Evolutionary conservation across 2,888 invertebrate species (phyloP), one percentile per base, ranked within the genome.

Genomic region (Noctua janthe): DNA sequence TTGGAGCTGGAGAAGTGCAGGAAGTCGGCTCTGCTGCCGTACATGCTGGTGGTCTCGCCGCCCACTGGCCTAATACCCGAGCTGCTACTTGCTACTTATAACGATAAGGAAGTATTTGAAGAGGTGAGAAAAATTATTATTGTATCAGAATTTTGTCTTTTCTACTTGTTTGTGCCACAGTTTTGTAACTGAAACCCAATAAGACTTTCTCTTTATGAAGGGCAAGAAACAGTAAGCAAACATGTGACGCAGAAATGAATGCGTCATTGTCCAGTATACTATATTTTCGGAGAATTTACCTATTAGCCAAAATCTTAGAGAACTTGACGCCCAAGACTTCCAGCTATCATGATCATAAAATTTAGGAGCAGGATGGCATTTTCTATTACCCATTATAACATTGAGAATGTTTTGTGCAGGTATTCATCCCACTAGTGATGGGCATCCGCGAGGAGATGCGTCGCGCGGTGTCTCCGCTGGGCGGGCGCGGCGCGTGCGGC

Each of bases 61-160:
- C 98, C 98, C 0, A 97, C 98, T 59, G 98, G 98, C 0, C 98
- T 98, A 88, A 95, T 99, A 43, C 98, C 98, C 8, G 98, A 98
- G 90, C 95, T 98, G 17, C 95, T 98, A 29, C 96, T 97, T 23
- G 97, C 97, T 77, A 98, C 98, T 17, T 97, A 98, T 89, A 94
- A 95, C 35, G 98, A 98, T 90, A 96, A 97, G 62, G 97, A 97
- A 83, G 94, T 97, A 1, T 98, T 98, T 85, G 96, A 96, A 85
- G 96, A 97, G 93, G 97, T 97, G 90, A 96, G 90, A 75, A 11
- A 43, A 72, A 10, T 39, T 13, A 62, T 66, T 51, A 29, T 73
- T n/a, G 0, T 51, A 7, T 20, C 15, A 35, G 15, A 43, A 11
- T n/a, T 51, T 17, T 23, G 20, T 13, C 1, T 56, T 56, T 51